phyloP scores from a whole-genome alignment of 2,888 invertebrate genomes.

The Trichopoda pennipes region DNA sequence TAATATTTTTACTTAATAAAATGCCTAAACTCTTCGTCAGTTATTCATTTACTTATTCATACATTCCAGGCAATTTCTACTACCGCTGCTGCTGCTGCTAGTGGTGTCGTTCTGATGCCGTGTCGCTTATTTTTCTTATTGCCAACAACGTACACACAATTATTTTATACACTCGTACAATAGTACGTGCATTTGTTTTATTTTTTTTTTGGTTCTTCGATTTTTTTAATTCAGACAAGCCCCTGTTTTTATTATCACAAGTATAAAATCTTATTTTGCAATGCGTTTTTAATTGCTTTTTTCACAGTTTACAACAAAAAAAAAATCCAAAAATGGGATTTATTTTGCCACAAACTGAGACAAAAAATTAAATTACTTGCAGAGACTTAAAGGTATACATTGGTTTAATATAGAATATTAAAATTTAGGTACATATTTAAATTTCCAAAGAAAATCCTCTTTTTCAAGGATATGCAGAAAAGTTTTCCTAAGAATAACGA shows the following conservation, averaged over 20 bases:
- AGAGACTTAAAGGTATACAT: conserved; percentile 18
- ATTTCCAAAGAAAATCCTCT: no score
- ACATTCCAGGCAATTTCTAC: conserved; percentile 53
- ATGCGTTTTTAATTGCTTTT: conserved; percentile 72
- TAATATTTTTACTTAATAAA: conserved; percentile 60
- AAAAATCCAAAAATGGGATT: conserved; percentile 65
- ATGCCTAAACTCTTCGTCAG: conserved; percentile 48
- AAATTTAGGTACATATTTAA: background rate
- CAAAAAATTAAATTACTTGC: conserved; percentile 30
- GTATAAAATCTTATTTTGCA: conserved; percentile 67
- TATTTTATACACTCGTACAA: conserved; percentile 65
- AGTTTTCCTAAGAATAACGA: no score
- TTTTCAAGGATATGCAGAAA: no score
- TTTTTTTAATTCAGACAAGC: conserved; percentile 60
- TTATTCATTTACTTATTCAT: conserved; percentile 58
- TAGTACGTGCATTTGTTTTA: conserved; percentile 65
- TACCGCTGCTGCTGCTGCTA: conserved; percentile 29
- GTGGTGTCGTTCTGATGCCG: conserved; percentile 34
- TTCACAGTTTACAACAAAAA: conserved; percentile 66
- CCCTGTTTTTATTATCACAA: conserved; percentile 64
- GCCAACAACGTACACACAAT: conserved; percentile 64
- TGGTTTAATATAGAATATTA: background rate
- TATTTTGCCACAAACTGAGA: conserved; percentile 58
- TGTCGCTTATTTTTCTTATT: conserved; percentile 31
- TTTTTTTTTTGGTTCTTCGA: conserved; percentile 35